Percentiles rank a stretch among this genome's conserved stretches.
These are phyloP conservation scores for Myoxocephalus aenaeus DNA, from an alignment of 2,797 vertebrate genomes.

Conservation along the genomic window DNA sequence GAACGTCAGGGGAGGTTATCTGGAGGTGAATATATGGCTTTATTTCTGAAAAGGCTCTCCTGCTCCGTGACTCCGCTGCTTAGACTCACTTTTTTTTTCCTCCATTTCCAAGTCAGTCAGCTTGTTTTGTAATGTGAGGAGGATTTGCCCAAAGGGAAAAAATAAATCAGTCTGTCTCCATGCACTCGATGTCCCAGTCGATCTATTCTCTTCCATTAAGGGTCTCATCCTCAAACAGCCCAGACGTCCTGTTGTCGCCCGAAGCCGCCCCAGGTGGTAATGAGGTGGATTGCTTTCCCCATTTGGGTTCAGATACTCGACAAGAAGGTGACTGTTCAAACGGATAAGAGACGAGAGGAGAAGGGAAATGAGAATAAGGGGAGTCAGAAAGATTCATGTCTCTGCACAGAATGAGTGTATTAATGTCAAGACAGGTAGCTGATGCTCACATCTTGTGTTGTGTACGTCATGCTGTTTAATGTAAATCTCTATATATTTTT, in stretches of 20 bases:
- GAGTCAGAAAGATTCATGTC: neutral
- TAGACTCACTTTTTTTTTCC: neutral
- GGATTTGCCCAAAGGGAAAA: conserved; percentile 15
- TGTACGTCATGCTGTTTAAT: neutral
- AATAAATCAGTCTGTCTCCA: conserved; percentile 11
- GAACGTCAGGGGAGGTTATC: conserved; percentile 23
- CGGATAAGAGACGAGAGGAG: conserved; percentile 1
- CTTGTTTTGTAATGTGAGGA: conserved; percentile 24
- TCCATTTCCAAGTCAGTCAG: conserved; percentile 10
- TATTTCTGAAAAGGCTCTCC: conserved; percentile 8
- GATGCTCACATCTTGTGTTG: conserved; percentile 8
- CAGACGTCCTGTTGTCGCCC: conserved; percentile 1
- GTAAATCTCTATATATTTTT: neutral
- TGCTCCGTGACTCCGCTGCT: conserved; percentile 2
- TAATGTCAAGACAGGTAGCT: conserved; percentile 8
- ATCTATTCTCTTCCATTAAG: conserved; percentile 30
- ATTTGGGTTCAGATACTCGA: conserved; percentile 35
- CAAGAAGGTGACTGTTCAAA: conserved; percentile 11
- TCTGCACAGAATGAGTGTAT: conserved; percentile 8
- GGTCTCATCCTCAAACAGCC: conserved; percentile 34
- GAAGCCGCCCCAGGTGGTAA: conserved; percentile 38
- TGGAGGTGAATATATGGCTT: conserved; percentile 26
- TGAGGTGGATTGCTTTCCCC: conserved; percentile 40
- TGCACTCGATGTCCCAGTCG: neutral
- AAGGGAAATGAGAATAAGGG: conserved; percentile 20